Conservation (phyloP, 2,113 vertebrate species). For the Ancistrus triradiatus region DNA sequence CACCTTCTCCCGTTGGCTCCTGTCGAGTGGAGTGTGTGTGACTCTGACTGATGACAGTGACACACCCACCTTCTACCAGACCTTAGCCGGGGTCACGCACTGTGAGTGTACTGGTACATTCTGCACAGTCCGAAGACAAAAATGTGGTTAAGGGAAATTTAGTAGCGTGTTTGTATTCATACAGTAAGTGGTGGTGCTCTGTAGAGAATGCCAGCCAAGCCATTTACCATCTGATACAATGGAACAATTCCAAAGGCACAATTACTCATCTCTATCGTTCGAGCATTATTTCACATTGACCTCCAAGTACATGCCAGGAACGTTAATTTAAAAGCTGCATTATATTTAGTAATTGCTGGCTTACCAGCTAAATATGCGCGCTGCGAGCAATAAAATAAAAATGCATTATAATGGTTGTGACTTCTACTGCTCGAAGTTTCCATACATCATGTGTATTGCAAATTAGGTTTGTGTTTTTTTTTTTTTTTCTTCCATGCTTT, state of each 20-base stretch:
- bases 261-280: background rate
- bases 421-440: too few species aligned
- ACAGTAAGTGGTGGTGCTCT: background rate
- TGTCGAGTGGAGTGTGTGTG: slow-evolving; percentile 81
- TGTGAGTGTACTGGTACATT: slow-evolving; percentile 65
- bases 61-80: slow-evolving; percentile 88
- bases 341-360: too few species aligned
- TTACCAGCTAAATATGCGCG: too few species aligned
- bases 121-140: background rate
- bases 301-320: too few species aligned
- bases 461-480: too few species aligned
- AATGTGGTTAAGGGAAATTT: background rate
- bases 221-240: too few species aligned
- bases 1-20: slow-evolving; percentile 83
- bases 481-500: too few species aligned
- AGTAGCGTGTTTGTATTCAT: background rate
- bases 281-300: background rate
- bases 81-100: slow-evolving; percentile 84
- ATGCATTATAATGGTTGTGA: too few species aligned
- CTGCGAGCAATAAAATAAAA: too few species aligned
- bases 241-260: background rate
- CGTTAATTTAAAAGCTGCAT: too few species aligned
- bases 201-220: background rate
- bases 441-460: too few species aligned
- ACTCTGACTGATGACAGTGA: slow-evolving; percentile 86